phyloP scores from a whole-genome alignment of 2,797 vertebrate species.

The Fistularia tabacaria region DNA sequence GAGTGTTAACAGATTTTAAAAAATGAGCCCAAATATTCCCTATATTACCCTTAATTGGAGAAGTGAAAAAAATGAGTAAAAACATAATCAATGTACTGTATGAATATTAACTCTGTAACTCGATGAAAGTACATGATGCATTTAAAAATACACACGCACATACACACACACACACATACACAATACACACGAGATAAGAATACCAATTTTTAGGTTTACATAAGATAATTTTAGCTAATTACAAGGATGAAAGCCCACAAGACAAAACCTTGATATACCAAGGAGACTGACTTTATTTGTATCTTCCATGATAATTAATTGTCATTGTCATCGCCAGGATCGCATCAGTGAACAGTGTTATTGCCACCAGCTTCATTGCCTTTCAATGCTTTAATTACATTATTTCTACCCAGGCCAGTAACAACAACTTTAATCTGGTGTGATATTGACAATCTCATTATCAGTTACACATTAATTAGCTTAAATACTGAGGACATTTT shows the following conservation, averaged over 20 bases:
- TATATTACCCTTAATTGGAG: too few relatives aligned
- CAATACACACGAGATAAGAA: too few relatives aligned
- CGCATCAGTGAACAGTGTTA: slow-evolving; percentile 48
- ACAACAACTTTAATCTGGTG: slow-evolving; percentile 47
- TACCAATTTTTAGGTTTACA: too few relatives aligned
- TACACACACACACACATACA: too few relatives aligned
- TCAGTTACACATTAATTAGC: slow-evolving; percentile 58
- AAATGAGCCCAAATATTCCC: too few relatives aligned
- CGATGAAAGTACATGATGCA: too few relatives aligned
- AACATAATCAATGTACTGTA: too few relatives aligned
- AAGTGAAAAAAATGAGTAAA: too few relatives aligned
- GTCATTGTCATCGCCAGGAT: slow-evolving; percentile 49
- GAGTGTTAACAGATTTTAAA: too few relatives aligned
- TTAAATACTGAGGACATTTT: slow-evolving; percentile 59
- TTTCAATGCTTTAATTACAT: slow-evolving; percentile 43
- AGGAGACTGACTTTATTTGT: slow-evolving; percentile 67
- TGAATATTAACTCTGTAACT: too few relatives aligned
- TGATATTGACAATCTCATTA: slow-evolving; percentile 56
- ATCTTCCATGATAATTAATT: slow-evolving; percentile 57
- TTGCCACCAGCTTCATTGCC: slow-evolving; percentile 45
- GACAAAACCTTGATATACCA: slow-evolving; percentile 41
- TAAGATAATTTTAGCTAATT: too few relatives aligned
- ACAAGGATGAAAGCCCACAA: slow-evolving; percentile 4
- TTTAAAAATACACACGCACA: too few relatives aligned
- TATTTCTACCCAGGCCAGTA: slow-evolving; percentile 18